phyloP scores from a whole-genome alignment of 2,797 vertebrate species.

The Centroberyx gerrardi region DNA sequence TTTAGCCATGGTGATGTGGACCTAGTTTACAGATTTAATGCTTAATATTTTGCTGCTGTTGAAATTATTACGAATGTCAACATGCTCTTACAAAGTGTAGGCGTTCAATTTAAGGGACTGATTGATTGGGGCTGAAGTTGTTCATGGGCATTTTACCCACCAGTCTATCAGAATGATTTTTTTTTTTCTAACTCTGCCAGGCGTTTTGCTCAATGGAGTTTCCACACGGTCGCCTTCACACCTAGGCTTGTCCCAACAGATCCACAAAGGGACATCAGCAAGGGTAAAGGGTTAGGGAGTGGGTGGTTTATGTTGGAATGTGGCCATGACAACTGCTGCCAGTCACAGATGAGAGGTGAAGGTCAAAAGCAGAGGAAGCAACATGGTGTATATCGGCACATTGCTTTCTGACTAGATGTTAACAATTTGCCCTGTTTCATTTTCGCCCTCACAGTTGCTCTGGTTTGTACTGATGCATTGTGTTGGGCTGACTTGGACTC shows the following conservation, averaged over 20 bases:
- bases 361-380: constrained; percentile 3
- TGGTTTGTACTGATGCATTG: neutral
- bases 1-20: neutral
- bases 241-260: constrained; percentile 9
- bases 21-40: neutral
- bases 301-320: constrained; percentile 5
- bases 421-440: constrained; percentile 1
- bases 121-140: neutral
- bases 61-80: neutral
- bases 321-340: constrained; percentile 11
- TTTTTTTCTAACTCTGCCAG: neutral
- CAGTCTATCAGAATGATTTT: neutral
- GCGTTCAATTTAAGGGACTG: too few species aligned
- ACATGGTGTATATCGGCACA: constrained; percentile 4
- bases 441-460: neutral
- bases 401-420: constrained; percentile 5
- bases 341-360: constrained; percentile 28
- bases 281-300: constrained; percentile 16
- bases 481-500: constrained; percentile 6
- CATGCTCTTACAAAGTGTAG: neutral
- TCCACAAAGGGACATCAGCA: constrained; percentile 9
- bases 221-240: constrained; percentile 20
- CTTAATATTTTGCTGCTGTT: neutral
- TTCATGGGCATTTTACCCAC: neutral
- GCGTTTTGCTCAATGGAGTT: neutral